Conservation (phyloP, 2,797 vertebrate species). For the Lycodopsis pacificus region DNA sequence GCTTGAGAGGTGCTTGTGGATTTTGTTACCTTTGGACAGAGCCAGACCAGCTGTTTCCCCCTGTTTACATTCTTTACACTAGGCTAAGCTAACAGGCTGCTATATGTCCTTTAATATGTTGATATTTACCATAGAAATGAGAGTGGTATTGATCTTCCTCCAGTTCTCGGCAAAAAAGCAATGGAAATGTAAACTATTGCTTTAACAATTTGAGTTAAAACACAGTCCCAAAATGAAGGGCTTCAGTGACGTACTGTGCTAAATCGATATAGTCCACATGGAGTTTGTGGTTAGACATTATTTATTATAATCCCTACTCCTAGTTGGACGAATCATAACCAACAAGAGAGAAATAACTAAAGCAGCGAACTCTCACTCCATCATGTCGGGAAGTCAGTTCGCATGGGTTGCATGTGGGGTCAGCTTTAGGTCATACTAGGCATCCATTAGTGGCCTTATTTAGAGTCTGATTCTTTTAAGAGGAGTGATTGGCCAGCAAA, state of each 20-base stretch:
- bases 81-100: constrained; percentile 12
- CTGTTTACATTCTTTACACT: neutral
- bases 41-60: neutral
- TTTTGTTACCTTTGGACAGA: neutral
- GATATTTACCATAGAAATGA: neutral
- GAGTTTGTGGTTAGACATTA: constrained; percentile 22
- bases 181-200: neutral
- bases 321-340: constrained; percentile 38
- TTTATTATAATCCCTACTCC: neutral
- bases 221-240: neutral
- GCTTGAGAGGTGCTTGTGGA: neutral
- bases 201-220: neutral
- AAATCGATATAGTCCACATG: constrained; percentile 19
- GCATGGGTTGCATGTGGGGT: constrained; percentile 68
- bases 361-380: constrained; percentile 29
- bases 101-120: neutral
- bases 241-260: neutral
- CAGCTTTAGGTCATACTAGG: constrained; percentile 76
- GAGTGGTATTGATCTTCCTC: constrained; percentile 12
- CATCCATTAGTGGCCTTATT: constrained; percentile 87
- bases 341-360: constrained; percentile 34
- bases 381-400: constrained; percentile 68
- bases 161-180: neutral
- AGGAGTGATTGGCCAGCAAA: constrained; percentile 84
- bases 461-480: constrained; percentile 86